Base-by-base conservation (phyloP, 2,797 vertebrate genomes). In the Sebastes cheni region DNA sequence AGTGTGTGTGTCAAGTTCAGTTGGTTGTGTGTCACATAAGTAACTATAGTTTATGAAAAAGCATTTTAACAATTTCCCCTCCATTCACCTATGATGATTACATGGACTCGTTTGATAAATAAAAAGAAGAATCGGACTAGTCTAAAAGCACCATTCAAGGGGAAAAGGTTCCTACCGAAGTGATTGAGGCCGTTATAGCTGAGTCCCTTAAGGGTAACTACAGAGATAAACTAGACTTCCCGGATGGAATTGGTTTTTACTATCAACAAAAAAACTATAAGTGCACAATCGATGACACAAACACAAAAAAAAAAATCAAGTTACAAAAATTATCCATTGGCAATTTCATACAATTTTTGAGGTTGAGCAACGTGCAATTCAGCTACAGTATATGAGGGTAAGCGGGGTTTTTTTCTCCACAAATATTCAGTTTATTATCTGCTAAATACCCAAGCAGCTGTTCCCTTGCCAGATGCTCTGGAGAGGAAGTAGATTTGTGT, bases 71-170 rank as follows among this genome's bases (percentile, higher is more conserved):
- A 95, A 91, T 85, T 84, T 72, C 78, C 86, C 86, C 89, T 80
- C 89, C 84, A 75, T 88, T 96, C 93, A 84, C 93, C 94, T 94
- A 95, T 96, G 96, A 93, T 96, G 96, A 96, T 88, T 85, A 84
- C 75, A 89, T 95, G 95, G 96, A 97, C 95, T 96, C 95, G 95
- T 88, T 81, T 86, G 46, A 90, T 79, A 39, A 82, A 27, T 68
- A 66, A 67, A 79, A 90, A 97, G 96, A 97, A 97, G 96, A 97
- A 96, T 96, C 96, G 96, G 96, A 97, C 96, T 95, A 96, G 94
- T 97, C 95, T 97, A 97, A 97, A 97, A 99, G 98, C 98, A 99
- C 97, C 97, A 97, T 98, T 96, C 95, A 93, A 95, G 95, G 96
- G 90, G 94, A 87, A 94, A 94, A 86, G 91, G 84, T 96, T 97